These are phyloP conservation scores for Cyphomyrmex costatus DNA, from an alignment of 1,140 invertebrate species.

Conservation along the genomic window DNA sequence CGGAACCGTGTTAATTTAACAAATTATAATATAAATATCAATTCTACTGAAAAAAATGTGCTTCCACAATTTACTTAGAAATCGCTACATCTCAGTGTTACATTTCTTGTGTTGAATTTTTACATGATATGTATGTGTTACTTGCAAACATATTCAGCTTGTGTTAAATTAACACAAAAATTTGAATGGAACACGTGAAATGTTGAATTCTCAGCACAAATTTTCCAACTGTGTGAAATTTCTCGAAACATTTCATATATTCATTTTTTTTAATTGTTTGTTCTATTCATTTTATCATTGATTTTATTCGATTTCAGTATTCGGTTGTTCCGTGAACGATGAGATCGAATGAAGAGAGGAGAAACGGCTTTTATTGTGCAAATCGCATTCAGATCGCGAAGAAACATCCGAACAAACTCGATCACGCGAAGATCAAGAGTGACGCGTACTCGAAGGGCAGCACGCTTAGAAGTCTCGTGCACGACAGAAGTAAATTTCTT, in stretches of 20 bases:
- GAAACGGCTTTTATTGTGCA: constrained; percentile 4
- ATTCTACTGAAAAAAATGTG: too few species aligned
- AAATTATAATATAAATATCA: too few species aligned
- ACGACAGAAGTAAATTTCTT: constrained; percentile 41
- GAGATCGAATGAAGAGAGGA: neutral
- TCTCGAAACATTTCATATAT: neutral
- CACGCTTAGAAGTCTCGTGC: neutral
- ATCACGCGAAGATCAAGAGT: constrained; percentile 35
- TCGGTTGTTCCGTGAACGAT: neutral
- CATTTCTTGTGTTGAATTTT: too few species aligned
- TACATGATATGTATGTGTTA: too few species aligned
- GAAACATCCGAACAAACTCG: constrained; percentile 39
- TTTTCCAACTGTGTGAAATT: neutral
- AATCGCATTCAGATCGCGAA: constrained; percentile 22
- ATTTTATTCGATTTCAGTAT: neutral
- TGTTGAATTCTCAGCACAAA: too few species aligned
- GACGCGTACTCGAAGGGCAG: constrained; percentile 5
- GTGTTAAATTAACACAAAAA: too few species aligned
- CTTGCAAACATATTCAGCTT: too few species aligned
- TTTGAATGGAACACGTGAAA: too few species aligned
- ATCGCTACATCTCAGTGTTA: too few species aligned
- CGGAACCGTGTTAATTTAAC: too few species aligned
- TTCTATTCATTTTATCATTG: neutral
- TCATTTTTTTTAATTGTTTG: neutral
- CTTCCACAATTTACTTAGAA: too few species aligned